Evolutionary conservation across 2,113 vertebrate genomes (phyloP), one percentile per base, ranked within the genome.

Genomic region (Myrmecophaga tridactyla): DNA sequence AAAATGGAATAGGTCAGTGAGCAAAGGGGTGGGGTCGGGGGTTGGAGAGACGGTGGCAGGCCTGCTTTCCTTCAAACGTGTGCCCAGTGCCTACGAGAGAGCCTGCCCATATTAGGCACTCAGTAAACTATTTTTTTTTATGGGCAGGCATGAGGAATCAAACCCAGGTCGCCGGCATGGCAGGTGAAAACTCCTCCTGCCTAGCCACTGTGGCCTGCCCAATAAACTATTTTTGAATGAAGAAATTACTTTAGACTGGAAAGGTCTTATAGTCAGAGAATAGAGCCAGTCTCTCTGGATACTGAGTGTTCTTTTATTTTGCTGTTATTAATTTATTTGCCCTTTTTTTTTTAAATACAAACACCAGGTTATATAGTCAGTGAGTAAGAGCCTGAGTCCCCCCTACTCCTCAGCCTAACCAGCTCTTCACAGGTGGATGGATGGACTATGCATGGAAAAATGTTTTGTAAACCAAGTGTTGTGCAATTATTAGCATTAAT

Each of bases 191-290:
- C n/a, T n/a, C n/a, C n/a, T n/a, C n/a, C n/a, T n/a, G n/a, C n/a
- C n/a, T n/a, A n/a, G n/a, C n/a, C n/a, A n/a, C n/a, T n/a, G n/a
- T n/a, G n/a, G n/a, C n/a, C n/a, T n/a, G n/a, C n/a, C n/a, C n/a
- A n/a, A n/a, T n/a, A n/a, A n/a, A n/a, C n/a, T n/a, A n/a, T n/a
- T n/a, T n/a, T n/a, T n/a, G n/a, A 76, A 77, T 63, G 72, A 85
- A 76, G 43, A 87, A 70, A 87, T 70, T 31, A 53, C n/a, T 85
- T 51, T 72, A 46, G 29, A 31, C 17, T 96, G 60, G 60, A 75
- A 77, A 56, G 82, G 29, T 48, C 56, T 78, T 46, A 3, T 3
- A n/a, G 4, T 82, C 69, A 73, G 67, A 86, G 58, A 89, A 90
- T 65, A 86, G 80, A 94, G 12, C 48, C 75, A 5, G 6, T 72